Evolutionary conservation across 2,888 invertebrate species (phyloP), one percentile per base, ranked within the genome.

Genomic region (Embidobia sp.): DNA sequence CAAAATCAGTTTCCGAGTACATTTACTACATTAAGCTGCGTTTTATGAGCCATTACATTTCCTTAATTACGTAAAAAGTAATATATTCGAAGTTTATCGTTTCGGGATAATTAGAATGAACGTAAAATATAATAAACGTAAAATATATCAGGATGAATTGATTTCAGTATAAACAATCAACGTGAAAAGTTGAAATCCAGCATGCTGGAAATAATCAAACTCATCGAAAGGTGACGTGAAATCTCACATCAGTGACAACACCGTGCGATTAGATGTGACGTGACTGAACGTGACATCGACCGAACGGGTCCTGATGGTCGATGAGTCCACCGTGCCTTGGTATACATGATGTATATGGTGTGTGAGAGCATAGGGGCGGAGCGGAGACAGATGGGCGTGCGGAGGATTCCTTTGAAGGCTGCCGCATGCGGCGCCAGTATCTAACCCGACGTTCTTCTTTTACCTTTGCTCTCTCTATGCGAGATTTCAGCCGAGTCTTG

Each of bases 311-410:
- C 80, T 81, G 82, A 81, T 83, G 82, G 83, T 85, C 82, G 82
- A 79, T 70, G 76, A 77, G 79, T 81, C 81, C 78, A 82, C 79
- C 42, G 37, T 44, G 82, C 76, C 79, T 67, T 83, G 79, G 82
- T 87, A 64, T 64, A 81, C 82, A 86, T 87, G 87, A 87, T 87
- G 87, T 86, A 87, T 87, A 86, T 84, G 86, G 86, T 86, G 87
- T 86, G 66, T 72, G 85, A 85, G 86, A 83, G 86, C 85, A 87
- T 88, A 85, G 86, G 87, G 89, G 89, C 89, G 89, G 89, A 83
- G 89, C 89, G 88, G 89, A 88, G 89, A 89, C 89, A 89, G 89
- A 88, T 89, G 89, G 89, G 89, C 89, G 89, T 89, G 86, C 85
- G 82, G 88, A 82, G 86, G 87, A 86, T 88, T 85, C 86, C 89